Conservation (phyloP, 1,140 invertebrate species). For the Neoseiulus cucumeris region DNA sequence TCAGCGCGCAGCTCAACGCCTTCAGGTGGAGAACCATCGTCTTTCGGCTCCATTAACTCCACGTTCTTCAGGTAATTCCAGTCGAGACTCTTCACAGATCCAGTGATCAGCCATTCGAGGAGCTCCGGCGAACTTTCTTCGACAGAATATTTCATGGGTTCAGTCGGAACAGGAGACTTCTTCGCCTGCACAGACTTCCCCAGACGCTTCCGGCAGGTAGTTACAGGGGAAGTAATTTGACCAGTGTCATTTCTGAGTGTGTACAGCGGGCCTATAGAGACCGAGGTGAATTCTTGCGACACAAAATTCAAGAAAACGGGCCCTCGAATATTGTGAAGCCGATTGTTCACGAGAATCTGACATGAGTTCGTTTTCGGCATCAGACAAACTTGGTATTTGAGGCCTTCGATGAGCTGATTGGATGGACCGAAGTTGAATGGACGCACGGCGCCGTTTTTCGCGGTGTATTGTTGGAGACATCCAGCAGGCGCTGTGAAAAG, state of each 20-base stretch:
- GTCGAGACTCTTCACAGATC: background rate
- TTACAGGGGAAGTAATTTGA: too few species aligned
- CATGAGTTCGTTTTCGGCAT: background rate
- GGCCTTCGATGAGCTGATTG: background rate
- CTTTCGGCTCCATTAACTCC: too few species aligned
- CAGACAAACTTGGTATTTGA: constrained; percentile 2
- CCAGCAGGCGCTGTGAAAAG: background rate
- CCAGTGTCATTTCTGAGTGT: background rate
- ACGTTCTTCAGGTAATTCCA: background rate
- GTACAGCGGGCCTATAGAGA: background rate
- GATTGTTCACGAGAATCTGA: background rate
- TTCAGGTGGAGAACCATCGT: too few species aligned
- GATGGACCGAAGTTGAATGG: background rate
- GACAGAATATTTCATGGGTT: background rate
- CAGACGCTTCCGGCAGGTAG: background rate
- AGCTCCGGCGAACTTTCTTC: background rate
- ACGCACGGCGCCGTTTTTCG: background rate
- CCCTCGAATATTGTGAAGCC: background rate
- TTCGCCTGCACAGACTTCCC: background rate
- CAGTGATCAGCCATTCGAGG: background rate
- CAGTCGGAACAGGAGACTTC: too few species aligned
- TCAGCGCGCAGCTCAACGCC: too few species aligned
- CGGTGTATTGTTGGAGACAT: background rate
- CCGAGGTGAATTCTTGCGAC: background rate
- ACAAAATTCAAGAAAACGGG: background rate